A percentile compares a stretch with the other conserved stretches of the same genome.
Conservation (phyloP, 2,797 vertebrate genomes). For the Sardinella longiceps region DNA sequence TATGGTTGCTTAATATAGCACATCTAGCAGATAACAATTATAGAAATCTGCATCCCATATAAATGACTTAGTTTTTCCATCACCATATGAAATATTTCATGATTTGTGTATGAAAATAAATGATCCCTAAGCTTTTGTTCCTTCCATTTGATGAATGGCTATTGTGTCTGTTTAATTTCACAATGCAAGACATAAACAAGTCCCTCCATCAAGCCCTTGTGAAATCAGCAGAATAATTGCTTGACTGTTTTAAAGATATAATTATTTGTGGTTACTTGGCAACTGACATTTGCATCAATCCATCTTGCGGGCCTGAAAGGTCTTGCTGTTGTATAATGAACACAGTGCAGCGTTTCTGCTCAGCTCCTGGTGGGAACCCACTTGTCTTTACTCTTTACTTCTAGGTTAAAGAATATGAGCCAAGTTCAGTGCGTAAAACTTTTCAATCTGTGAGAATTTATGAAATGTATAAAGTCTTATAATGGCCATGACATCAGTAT, state of each 20-base stretch:
- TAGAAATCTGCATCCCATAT: neutral
- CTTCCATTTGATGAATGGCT: slow-evolving; percentile 49
- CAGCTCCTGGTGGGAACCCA: neutral
- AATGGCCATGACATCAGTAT: neutral
- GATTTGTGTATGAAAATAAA: slow-evolving; percentile 50
- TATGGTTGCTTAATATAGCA: neutral
- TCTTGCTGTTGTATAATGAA: slow-evolving; percentile 40
- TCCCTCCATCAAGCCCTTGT: slow-evolving; percentile 47
- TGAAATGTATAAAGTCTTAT: neutral
- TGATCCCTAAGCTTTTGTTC: slow-evolving; percentile 30
- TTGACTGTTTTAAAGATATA: slow-evolving; percentile 56
- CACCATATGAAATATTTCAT: slow-evolving; percentile 21
- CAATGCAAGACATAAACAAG: slow-evolving; percentile 53
- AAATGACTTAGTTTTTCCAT: neutral
- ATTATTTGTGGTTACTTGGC: slow-evolving; percentile 57
- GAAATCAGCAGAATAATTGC: slow-evolving; percentile 54
- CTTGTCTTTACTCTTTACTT: neutral
- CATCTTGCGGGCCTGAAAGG: slow-evolving; percentile 50
- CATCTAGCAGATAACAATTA: neutral
- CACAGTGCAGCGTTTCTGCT: neutral
- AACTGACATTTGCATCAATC: slow-evolving; percentile 54
- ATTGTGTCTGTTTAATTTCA: slow-evolving; percentile 50
- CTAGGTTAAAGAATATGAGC: neutral
- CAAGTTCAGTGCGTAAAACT: neutral
- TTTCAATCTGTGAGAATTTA: neutral